These are phyloP conservation scores for Ctenoplectra terminalis DNA, from an alignment of 1,140 invertebrate species.

Conservation along the genomic window DNA sequence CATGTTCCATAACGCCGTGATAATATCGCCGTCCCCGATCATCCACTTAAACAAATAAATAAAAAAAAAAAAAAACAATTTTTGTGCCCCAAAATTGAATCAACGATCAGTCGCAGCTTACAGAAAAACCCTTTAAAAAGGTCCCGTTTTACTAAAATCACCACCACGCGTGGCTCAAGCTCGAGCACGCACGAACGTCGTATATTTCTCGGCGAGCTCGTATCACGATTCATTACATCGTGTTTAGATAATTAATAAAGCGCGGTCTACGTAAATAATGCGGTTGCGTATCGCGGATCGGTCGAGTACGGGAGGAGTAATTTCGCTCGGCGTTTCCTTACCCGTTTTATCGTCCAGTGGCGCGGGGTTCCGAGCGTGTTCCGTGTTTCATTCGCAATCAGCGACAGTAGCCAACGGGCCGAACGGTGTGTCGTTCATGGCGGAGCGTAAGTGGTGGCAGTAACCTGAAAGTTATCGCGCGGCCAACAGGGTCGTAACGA, in stretches of 20 bases:
- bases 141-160: too few species aligned
- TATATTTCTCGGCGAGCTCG: not conserved
- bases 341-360: slow-evolving; percentile 33
- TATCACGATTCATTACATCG: slow-evolving; percentile 46
- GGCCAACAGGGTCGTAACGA: slow-evolving; percentile 75
- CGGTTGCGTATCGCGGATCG: slow-evolving; percentile 46
- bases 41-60: too few species aligned
- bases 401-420: slow-evolving; percentile 31
- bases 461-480: slow-evolving; percentile 75
- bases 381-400: slow-evolving; percentile 62
- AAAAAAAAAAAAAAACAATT: too few species aligned
- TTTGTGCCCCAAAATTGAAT: too few species aligned
- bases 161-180: not conserved
- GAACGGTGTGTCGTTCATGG: slow-evolving; percentile 61
- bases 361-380: slow-evolving; percentile 26
- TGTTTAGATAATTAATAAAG: slow-evolving; percentile 61
- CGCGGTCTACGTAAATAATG: slow-evolving; percentile 57
- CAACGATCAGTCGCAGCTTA: too few species aligned
- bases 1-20: too few species aligned
- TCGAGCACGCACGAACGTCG: not conserved
- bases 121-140: too few species aligned
- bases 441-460: slow-evolving; percentile 71
- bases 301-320: slow-evolving; percentile 25
- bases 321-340: slow-evolving; percentile 38
- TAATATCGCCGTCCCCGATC: too few species aligned